phyloP scores from a whole-genome alignment of 2,113 vertebrate genomes.

The Chamaetylas fuelleborni region DNA sequence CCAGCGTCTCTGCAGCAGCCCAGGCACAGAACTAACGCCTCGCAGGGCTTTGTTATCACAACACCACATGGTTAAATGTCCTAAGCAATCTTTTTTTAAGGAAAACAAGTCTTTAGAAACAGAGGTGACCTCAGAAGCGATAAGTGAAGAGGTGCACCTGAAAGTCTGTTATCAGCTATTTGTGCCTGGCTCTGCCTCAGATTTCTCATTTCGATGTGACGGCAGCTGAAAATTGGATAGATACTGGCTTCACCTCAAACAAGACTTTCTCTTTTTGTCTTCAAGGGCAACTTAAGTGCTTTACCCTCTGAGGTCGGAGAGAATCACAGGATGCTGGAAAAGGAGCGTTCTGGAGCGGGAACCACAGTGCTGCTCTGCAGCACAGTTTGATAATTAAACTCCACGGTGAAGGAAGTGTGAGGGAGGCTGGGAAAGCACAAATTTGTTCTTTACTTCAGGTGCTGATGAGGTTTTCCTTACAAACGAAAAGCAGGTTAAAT shows the following conservation, averaged over 20 bases:
- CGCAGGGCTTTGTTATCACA: slow-evolving; percentile 28
- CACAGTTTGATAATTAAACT: background rate
- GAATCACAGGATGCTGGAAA: background rate
- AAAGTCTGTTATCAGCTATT: slow-evolving; percentile 76
- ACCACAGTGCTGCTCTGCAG: background rate
- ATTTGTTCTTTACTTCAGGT: background rate
- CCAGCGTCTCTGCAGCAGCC: background rate
- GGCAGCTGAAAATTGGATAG: slow-evolving; percentile 78
- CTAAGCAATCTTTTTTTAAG: slow-evolving; percentile 72
- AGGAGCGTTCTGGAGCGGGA: background rate
- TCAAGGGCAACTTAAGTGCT: slow-evolving; percentile 62
- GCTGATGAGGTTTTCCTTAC: background rate
- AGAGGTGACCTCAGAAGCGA: slow-evolving; percentile 76
- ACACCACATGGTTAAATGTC: slow-evolving; percentile 51
- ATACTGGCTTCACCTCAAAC: slow-evolving; percentile 68
- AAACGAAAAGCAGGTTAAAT: background rate
- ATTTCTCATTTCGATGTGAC: slow-evolving; percentile 83
- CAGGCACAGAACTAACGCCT: slow-evolving; percentile 33
- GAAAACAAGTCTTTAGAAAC: slow-evolving; percentile 76
- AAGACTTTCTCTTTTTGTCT: slow-evolving; percentile 68
- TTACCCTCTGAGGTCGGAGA: slow-evolving; percentile 38
- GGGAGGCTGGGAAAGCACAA: background rate
- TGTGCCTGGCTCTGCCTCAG: slow-evolving; percentile 71
- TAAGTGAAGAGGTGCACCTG: slow-evolving; percentile 75
- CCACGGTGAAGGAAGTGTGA: background rate